Evolutionary conservation across 2,797 vertebrate genomes (phyloP), one percentile per base, ranked within the genome.

Genomic region (Acrossocheilus wenchowensis): DNA sequence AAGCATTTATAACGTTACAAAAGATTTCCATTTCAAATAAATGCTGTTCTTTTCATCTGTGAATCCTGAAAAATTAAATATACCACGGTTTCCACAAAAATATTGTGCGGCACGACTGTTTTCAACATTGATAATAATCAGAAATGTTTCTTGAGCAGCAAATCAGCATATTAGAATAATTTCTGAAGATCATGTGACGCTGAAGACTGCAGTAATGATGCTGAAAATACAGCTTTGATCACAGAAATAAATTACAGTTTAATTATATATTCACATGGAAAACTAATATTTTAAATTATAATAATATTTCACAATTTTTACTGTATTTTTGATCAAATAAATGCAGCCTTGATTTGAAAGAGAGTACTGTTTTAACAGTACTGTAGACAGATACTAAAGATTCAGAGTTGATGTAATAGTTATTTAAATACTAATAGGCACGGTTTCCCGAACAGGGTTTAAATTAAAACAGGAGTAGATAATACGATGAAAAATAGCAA

Each of bases 271-370:
- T 73, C 6, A 73, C 6, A 73, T 0, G 8, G 69, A 72, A 45
- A n/a, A 72, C 3, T 15, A 11, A 0, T 2, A 0, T 4, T 45
- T 72, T 1, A n/a, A 0, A 72, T n/a, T 14, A 0, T 0, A 23
- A 45, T 8, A 45, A 43, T 73, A 45, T 43, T 48, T 15, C 3
- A 12, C 2, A 21, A 1, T 72, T 26, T 72, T 15, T 45, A 26
- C 41, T 73, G 41, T 15, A 73, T 73, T 73, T 73, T 26, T n/a
- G 0, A 26, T 73, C 12, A n/a, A 45, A 43, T 43, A 72, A n/a
- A 45, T 15, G 1, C 21, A 73, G 41, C 6, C 12, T 17, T 73
- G 41, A 9, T n/a, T 60, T n/a, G 57, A 60, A 60, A n/a, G 23
- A 11, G 23, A n/a, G 21, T 57, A 10, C 2, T 21, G 48, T 50